Evolutionary conservation across 2,113 vertebrate species (phyloP).

Genomic region (Dolichallabes microphthalmus): DNA sequence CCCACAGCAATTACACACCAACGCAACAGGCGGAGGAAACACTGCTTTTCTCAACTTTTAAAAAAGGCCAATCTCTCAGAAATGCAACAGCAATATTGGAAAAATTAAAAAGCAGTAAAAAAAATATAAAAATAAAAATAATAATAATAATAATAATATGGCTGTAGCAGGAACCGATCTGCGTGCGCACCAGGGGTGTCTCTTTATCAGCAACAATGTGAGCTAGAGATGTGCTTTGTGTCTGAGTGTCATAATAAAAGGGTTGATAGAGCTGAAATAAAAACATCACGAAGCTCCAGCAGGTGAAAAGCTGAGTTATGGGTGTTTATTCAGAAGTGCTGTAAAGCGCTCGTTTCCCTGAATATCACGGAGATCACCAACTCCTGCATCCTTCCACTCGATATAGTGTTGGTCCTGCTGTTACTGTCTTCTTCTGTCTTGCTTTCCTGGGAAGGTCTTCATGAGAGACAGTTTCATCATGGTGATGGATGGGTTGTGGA

Average conservation of each 20-base stretch:
- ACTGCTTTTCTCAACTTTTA: slow-evolving; percentile 44
- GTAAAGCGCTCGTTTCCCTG: not conserved
- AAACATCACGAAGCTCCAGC: not conserved
- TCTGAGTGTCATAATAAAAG: not conserved
- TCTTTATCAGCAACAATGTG: slow-evolving; percentile 8
- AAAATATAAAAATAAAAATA: too few species aligned
- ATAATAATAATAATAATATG: slow-evolving; percentile 22
- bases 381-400: not conserved
- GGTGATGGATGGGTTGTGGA: too few species aligned
- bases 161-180: slow-evolving; percentile 29
- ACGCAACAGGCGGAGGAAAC: slow-evolving; percentile 25
- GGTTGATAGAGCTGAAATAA: not conserved
- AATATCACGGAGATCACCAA: not conserved
- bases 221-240: slow-evolving; percentile 42
- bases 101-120: slow-evolving; percentile 51
- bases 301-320: not conserved
- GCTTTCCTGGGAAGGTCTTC: too few species aligned
- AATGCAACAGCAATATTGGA: slow-evolving; percentile 59
- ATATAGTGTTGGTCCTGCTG: not conserved
- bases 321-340: not conserved
- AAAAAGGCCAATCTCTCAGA: slow-evolving; percentile 50
- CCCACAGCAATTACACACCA: slow-evolving; percentile 34
- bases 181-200: slow-evolving; percentile 20
- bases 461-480: too few species aligned
- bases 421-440: not conserved